A percentile compares a stretch with the other conserved stretches of the same genome.
Evolutionary conservation across 2,888 invertebrate genomes (phyloP).

Genomic region (Euplexia lucipara): DNA sequence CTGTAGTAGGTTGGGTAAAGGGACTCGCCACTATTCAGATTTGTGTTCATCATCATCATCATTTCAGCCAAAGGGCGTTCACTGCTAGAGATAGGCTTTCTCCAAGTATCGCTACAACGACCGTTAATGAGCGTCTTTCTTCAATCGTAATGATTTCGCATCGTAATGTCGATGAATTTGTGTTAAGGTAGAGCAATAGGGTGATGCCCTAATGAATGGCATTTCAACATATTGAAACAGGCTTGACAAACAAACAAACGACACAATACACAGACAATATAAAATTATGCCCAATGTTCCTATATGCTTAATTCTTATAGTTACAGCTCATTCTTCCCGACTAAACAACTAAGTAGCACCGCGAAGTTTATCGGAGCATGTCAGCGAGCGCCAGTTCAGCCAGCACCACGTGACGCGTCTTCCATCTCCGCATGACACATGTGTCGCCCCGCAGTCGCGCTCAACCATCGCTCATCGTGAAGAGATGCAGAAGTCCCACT

Average conservation of each 20-base stretch:
- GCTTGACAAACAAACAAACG: too few species aligned
- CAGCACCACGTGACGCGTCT: slow-evolving; percentile 25
- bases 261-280: too few species aligned
- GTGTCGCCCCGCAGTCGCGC: background rate
- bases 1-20: background rate
- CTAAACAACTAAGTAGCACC: background rate
- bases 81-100: too few species aligned
- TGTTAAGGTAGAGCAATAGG: too few species aligned
- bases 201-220: too few species aligned
- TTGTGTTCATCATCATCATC: too few species aligned
- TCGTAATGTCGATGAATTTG: too few species aligned
- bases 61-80: too few species aligned
- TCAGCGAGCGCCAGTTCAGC: background rate
- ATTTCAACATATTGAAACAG: too few species aligned
- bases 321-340: background rate
- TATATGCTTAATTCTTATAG: background rate
- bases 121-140: too few species aligned
- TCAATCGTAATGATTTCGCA: too few species aligned
- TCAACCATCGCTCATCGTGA: background rate
- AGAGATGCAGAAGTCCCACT: slow-evolving; percentile 14
- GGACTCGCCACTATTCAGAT: background rate
- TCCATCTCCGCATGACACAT: slow-evolving; percentile 16
- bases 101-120: too few species aligned
- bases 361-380: background rate
- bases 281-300: background rate